A percentile compares a stretch with the other conserved stretches of the same genome.
These are phyloP conservation scores for Stomorhina lunata DNA, from an alignment of 2,888 invertebrate genomes.

Conservation along the genomic window DNA sequence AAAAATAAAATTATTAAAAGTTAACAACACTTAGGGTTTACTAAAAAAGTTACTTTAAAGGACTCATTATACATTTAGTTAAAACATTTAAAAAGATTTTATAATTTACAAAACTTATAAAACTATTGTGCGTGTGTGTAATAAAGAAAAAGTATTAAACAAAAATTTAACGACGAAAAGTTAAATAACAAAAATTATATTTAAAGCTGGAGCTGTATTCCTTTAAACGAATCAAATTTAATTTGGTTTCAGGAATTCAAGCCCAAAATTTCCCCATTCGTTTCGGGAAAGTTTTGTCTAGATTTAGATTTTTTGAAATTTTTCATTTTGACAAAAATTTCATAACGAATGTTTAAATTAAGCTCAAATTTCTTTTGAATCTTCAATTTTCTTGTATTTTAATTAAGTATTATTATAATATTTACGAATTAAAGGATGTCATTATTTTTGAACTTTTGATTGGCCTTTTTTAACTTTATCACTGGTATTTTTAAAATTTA, in stretches of 20 bases:
- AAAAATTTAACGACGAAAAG: background rate
- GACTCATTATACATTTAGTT: background rate
- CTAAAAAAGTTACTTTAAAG: slow-evolving; percentile 45
- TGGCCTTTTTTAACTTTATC: slow-evolving; percentile 58
- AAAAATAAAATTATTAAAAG: slow-evolving; percentile 30
- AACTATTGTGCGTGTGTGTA: slow-evolving; percentile 56
- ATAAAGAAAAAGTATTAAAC: background rate
- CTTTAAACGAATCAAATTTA: too few relatives aligned
- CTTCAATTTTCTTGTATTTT: slow-evolving; percentile 15
- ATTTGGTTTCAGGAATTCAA: too few relatives aligned
- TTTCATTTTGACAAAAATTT: too few relatives aligned
- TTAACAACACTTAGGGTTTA: slow-evolving; percentile 56
- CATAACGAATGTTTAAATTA: too few relatives aligned
- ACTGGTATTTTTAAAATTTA: slow-evolving; percentile 46
- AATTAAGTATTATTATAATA: background rate
- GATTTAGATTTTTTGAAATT: too few relatives aligned
- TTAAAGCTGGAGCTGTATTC: too few relatives aligned
- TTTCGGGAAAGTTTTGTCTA: too few relatives aligned
- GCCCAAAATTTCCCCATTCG: too few relatives aligned
- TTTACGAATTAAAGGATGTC: slow-evolving; percentile 42
- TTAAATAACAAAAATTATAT: background rate
- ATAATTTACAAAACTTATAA: slow-evolving; percentile 57
- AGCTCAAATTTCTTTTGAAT: background rate
- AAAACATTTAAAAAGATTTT: slow-evolving; percentile 17
- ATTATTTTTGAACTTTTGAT: slow-evolving; percentile 58